Conservation (phyloP, 2,797 vertebrate species). For the Lemur catta region DNA sequence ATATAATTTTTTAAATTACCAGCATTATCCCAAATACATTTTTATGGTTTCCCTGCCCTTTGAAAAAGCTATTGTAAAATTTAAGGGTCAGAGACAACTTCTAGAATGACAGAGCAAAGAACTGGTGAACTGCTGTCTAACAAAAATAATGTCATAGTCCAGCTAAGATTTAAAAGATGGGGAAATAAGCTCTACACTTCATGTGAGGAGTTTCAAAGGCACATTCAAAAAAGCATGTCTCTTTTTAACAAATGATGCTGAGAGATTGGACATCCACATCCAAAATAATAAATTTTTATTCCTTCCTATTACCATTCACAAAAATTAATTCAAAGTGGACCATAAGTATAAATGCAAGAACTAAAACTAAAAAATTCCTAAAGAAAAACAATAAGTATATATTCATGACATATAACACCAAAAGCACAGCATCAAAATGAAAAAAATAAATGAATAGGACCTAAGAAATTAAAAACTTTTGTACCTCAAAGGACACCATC, state of each 20-base stretch:
- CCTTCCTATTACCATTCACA: neutral
- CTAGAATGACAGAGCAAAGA: neutral
- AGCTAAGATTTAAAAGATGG: neutral
- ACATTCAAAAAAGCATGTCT: neutral
- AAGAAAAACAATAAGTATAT: neutral
- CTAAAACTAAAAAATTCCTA: neutral
- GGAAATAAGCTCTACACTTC: neutral
- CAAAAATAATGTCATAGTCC: neutral
- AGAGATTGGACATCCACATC: neutral
- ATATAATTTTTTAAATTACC: neutral
- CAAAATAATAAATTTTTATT: neutral
- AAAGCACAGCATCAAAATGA: neutral
- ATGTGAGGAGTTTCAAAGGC: neutral
- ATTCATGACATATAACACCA: neutral
- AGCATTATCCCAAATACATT: neutral
- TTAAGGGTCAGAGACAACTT: neutral
- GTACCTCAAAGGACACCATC: neutral
- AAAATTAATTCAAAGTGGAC: neutral
- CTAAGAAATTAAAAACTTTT: neutral
- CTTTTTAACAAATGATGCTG: neutral
- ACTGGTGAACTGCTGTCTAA: neutral
- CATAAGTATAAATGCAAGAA: neutral
- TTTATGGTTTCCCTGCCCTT: neutral
- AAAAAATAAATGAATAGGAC: neutral
- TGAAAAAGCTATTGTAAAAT: neutral